A percentile compares a stretch with the other conserved stretches of the same genome.
phyloP scores from a whole-genome alignment of 2,888 invertebrate species.

The Sepiola atlantica region DNA sequence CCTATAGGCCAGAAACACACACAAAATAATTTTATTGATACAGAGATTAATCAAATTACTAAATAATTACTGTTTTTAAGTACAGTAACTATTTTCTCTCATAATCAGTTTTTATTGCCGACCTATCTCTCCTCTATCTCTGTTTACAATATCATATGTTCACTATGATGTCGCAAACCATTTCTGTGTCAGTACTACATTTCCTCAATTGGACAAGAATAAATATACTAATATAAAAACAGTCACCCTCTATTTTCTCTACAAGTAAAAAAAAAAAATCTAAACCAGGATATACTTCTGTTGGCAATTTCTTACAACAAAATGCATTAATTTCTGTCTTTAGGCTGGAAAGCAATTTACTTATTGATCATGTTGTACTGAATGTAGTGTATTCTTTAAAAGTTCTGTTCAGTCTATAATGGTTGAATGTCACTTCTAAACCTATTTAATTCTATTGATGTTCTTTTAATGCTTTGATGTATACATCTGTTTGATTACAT shows the following conservation, averaged over 20 bases:
- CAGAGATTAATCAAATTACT: not conserved
- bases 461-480: not conserved
- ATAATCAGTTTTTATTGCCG: too few species aligned
- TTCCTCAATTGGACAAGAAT: too few species aligned
- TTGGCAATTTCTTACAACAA: not conserved
- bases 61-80: not conserved
- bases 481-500: not conserved
- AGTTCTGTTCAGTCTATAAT: not conserved
- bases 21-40: not conserved
- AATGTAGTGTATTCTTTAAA: not conserved
- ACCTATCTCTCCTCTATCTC: too few species aligned
- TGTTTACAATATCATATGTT: too few species aligned
- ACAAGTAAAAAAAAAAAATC: too few species aligned
- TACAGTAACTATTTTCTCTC: not conserved
- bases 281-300: too few species aligned
- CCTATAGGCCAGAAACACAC: too few species aligned
- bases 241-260: too few species aligned
- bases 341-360: conserved; percentile 16
- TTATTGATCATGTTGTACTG: not conserved
- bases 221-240: too few species aligned
- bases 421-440: not conserved
- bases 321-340: not conserved
- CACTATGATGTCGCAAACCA: not conserved
- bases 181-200: too few species aligned
- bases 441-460: not conserved